Base-by-base conservation (phyloP, 2,888 invertebrate species). In the Helicoverpa assulta region DNA sequence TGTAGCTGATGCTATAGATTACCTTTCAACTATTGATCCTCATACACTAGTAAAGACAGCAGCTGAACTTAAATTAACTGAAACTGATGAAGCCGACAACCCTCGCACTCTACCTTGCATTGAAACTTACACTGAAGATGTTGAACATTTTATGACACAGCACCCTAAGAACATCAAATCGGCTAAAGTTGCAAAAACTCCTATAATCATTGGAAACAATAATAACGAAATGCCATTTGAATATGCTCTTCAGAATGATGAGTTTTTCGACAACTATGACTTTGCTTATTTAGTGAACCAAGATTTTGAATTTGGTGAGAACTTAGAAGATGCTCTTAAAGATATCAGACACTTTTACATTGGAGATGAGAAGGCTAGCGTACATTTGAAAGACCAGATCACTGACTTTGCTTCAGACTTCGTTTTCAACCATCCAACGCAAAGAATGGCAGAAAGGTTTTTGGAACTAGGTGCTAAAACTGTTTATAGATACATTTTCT, bases 401-500 rank as follows among this genome's bases (percentile, higher is more conserved):
- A 56, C 47, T 29, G 51, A 76, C 10, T 74, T 70, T 40, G 66
- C 33, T 5, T 54, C 70, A 10, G 74, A 74, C 55, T 55, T 67
- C 18, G 1, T 68, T 29, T 71, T 67, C 5, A 64, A 51, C 14
- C 70, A 78, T 18, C 63, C 78, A 33, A 76, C 76, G 0, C 67
- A 70, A 21, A 66, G 70, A 52, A 76, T 68, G 50, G 70, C 60
- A 26, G 55, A 79, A 53, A 63, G 57, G 57, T 59, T 76, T 56
- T 40, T 70, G 8, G 58, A 68, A 29, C 54, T 40, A 0, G 76
- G 68, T 18, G 72, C 61, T 16, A 29, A 6, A 10, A 57, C 19
- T 12, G 63, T 79, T 12, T 79, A 72, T 10, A 47, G 72, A 5
- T 79, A 78, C n/a, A 37, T 78, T 18, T 79, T 76, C 43, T 78